phyloP scores from a whole-genome alignment of 2,888 invertebrate species.

The Macrophya annulata region DNA sequence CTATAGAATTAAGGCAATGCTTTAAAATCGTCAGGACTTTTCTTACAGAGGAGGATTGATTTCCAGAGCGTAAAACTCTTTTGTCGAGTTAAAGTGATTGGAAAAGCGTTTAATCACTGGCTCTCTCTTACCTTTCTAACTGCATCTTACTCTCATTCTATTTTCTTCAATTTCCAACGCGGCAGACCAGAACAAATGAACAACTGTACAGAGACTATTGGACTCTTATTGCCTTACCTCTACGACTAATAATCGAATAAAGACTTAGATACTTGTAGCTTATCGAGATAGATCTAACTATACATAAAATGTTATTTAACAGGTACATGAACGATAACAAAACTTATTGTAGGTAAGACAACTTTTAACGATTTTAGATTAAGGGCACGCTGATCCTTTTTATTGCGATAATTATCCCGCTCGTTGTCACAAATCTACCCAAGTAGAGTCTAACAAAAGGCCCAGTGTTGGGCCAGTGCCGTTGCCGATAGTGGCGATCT shows the following conservation, averaged over 20 bases:
- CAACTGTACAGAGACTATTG: not conserved
- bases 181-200: not conserved
- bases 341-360: not conserved
- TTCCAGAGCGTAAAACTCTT: not conserved
- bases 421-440: not conserved
- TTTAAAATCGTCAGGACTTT: not conserved
- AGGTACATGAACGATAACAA: not conserved
- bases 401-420: not conserved
- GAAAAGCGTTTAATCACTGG: slow-evolving; percentile 30
- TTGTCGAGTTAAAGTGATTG: slow-evolving; percentile 29
- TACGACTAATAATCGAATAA: slow-evolving; percentile 9
- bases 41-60: not conserved
- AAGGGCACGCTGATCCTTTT: not conserved
- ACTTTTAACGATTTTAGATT: not conserved
- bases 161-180: not conserved
- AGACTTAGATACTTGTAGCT: not conserved
- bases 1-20: not conserved
- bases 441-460: no score
- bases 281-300: not conserved
- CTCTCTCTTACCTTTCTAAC: not conserved
- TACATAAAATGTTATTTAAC: not conserved
- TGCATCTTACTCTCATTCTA: not conserved
- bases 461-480: no score
- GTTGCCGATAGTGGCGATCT: no score
- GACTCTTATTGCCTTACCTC: slow-evolving; percentile 12